Evolutionary conservation across 1,140 invertebrate species (phyloP).

Genomic region (Phthorimaea operculella): DNA sequence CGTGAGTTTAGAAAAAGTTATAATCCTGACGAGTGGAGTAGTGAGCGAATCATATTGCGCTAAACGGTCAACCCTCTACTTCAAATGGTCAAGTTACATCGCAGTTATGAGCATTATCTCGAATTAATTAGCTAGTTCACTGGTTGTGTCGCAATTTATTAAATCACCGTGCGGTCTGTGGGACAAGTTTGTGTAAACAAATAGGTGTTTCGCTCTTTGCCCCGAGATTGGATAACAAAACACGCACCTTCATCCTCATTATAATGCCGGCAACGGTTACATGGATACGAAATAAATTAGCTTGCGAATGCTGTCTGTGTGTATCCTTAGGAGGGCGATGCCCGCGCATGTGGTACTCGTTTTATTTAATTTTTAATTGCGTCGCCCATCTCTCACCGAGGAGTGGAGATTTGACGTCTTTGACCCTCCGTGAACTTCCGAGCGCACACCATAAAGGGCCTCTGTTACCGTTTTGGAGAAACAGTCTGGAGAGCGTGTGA

Average conservation of each 20-base stretch:
- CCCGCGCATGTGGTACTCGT: constrained; percentile 29
- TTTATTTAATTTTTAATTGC: constrained; percentile 61
- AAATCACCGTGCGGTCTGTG: not conserved
- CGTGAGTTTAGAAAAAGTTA: constrained; percentile 40
- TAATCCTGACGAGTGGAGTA: constrained; percentile 43
- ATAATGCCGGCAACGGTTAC: not conserved
- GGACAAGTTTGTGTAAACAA: not conserved
- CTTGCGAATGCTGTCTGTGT: not conserved
- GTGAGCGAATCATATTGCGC: constrained; percentile 39
- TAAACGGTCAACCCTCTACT: constrained; percentile 29
- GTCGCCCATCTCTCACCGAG: constrained; percentile 35
- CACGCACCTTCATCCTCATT: not conserved
- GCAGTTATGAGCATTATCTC: constrained; percentile 42
- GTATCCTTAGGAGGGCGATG: constrained; percentile 8
- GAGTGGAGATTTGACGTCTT: constrained; percentile 7
- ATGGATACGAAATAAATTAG: not conserved
- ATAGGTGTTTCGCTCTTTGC: constrained; percentile 1
- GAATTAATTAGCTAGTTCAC: constrained; percentile 34
- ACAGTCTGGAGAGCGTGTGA: not conserved
- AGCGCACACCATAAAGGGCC: not conserved
- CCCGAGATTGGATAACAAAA: not conserved
- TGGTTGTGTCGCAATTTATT: constrained; percentile 33
- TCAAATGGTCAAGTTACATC: constrained; percentile 31
- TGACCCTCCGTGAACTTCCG: constrained; percentile 2
- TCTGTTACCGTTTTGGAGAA: not conserved